Evolutionary conservation across 2,797 vertebrate genomes (phyloP), one percentile per base, ranked within the genome.

Genomic region (Toxotes lorentzi): DNA sequence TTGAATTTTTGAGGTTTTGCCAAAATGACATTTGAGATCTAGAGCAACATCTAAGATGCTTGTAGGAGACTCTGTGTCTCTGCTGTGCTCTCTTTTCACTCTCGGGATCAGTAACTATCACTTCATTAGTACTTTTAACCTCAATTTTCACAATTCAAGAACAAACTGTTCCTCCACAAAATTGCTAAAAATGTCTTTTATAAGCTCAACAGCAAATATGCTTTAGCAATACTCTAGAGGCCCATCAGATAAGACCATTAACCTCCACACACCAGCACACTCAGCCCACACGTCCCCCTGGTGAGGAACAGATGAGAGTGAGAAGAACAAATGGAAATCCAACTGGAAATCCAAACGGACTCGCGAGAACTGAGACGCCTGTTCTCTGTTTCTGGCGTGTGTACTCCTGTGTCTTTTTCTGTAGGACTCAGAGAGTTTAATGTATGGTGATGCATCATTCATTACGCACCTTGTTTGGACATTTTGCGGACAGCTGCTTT

Each of bases 371-470:
- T 59, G 27, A 10, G 48, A 67, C 34, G 71, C 57, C 62, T 74
- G 70, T 13, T 48, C 70, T 68, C 48, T 32, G 82, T 73, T 82
- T 81, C 76, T 87, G 87, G 78, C 83, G 84, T 21, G 72, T 63
- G 63, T 45, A 14, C 64, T 60, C 43, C 13, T 4, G 24, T 27
- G 51, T 73, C 19, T 69, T 16, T 23, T 23, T 63, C 57, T 19
- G 68, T 62, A 17, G 70, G 73, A 80, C 38, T 23, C 67, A 16
- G 70, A 62, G 76, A 75, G 80, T 80, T 41, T 82, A 87, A 86
- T 40, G 79, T 84, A 76, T 87, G 86, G 86, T 91, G 90, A 96
- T 95, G 94, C 93, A 95, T 97, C 95, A 95, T 96, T 97, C 95
- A 96, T 96, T 93, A 94, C 94, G 93, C 91, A 94, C 84, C 94